Percentiles rank a stretch among this genome's conserved stretches.
phyloP scores from a whole-genome alignment of 2,113 vertebrate species.

The Eptatretus burgeri region DNA sequence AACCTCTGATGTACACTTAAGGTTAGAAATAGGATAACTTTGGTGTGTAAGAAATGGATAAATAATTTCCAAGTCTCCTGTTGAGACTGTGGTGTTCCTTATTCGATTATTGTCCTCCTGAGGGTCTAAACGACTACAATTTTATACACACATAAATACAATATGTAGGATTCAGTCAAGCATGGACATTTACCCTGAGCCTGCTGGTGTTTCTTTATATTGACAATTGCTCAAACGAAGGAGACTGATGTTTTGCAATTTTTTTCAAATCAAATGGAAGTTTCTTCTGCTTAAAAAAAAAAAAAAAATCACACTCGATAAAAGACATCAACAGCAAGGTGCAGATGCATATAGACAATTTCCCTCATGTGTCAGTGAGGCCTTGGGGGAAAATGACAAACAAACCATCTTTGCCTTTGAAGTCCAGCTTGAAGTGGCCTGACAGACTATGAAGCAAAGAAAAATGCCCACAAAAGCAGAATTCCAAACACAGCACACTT shows the following conservation, averaged over 20 bases:
- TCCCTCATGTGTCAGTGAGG: no score
- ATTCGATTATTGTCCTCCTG: background rate
- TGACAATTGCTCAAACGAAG: background rate
- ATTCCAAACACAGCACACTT: no score
- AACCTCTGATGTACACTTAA: slow-evolving; percentile 12
- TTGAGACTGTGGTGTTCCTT: background rate
- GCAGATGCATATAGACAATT: no score
- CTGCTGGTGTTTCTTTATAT: background rate
- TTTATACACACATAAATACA: background rate
- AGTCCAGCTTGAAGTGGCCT: no score
- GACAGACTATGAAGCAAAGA: no score
- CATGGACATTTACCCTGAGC: background rate
- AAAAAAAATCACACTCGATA: no score
- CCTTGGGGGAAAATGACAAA: no score
- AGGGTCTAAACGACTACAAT: background rate
- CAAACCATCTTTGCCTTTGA: no score
- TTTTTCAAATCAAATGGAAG: background rate
- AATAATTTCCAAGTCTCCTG: background rate
- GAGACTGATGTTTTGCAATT: background rate
- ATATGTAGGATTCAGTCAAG: slow-evolving; percentile 2
- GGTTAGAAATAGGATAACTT: slow-evolving; percentile 16
- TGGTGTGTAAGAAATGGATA: no score
- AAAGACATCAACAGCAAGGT: no score
- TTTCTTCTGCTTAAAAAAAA: background rate
- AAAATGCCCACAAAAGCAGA: no score